Percentiles rank a stretch among this genome's conserved stretches.
These are phyloP conservation scores for Genyomyrus donnyi DNA, from an alignment of 2,113 vertebrate species.

Conservation along the genomic window DNA sequence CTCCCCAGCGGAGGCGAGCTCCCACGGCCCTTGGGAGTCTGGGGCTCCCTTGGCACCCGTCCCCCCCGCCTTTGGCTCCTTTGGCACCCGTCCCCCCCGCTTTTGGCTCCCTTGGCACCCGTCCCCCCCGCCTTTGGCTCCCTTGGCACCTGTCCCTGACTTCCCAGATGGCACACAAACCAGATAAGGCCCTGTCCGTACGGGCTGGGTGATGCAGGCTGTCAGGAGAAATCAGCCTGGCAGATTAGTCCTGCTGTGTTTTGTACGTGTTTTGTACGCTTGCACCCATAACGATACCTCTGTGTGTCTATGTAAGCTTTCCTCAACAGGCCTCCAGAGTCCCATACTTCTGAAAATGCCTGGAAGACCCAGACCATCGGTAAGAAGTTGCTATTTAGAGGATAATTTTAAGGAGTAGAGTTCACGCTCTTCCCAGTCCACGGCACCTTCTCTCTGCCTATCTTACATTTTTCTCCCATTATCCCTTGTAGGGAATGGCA, in stretches of 20 bases:
- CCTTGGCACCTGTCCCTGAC: too few relatives aligned
- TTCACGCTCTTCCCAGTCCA: not conserved
- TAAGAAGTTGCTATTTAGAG: not conserved
- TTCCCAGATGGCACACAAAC: not conserved
- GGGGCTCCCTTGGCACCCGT: not conserved
- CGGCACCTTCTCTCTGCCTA: not conserved
- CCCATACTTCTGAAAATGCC: not conserved
- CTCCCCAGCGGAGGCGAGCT: not conserved
- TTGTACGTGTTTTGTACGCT: not conserved
- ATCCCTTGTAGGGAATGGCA: not conserved
- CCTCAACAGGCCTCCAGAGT: not conserved
- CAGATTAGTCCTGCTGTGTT: not conserved
- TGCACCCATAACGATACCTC: not conserved
- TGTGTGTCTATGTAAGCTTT: not conserved
- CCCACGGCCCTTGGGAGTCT: not conserved
- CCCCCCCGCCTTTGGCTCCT: not conserved
- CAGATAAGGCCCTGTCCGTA: not conserved
- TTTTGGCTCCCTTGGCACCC: not conserved
- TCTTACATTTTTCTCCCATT: not conserved
- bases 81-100: too few relatives aligned
- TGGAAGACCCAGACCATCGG: not conserved
- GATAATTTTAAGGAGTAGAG: not conserved
- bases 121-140: not conserved
- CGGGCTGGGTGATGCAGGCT: not conserved
- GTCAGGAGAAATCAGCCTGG: not conserved